These are phyloP conservation scores for Heliconius nattereri DNA, from an alignment of 1,140 invertebrate genomes.

Conservation along the genomic window DNA sequence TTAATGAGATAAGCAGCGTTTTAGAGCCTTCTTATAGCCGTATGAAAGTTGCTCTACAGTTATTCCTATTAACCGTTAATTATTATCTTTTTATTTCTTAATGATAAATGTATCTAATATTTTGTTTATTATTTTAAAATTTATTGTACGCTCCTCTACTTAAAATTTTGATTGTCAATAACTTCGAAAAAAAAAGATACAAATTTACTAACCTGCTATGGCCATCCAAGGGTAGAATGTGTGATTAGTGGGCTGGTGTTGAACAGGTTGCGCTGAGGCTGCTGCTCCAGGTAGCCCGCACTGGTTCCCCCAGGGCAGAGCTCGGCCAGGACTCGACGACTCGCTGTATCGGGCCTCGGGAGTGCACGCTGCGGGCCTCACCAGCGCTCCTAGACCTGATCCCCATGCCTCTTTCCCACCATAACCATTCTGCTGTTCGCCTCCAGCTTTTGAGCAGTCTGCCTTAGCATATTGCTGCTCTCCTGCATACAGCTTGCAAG, in stretches of 20 bases:
- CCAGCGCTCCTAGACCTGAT: constrained; percentile 83
- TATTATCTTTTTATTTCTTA: constrained; percentile 26
- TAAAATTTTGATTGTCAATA: background rate
- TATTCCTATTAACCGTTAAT: constrained; percentile 43
- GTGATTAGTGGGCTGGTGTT: constrained; percentile 94
- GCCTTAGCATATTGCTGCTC: constrained; percentile 85
- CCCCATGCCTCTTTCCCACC: constrained; percentile 88
- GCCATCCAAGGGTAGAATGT: constrained; percentile 99
- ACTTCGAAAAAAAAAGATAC: background rate
- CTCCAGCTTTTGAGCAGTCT: constrained; percentile 82
- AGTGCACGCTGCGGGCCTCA: constrained; percentile 91
- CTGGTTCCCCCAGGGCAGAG: constrained; percentile 88
- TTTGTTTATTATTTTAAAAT: background rate
- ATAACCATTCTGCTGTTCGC: constrained; percentile 86
- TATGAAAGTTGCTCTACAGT: constrained; percentile 42
- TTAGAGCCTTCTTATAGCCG: constrained; percentile 33
- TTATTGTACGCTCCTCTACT: background rate
- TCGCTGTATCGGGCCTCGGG: constrained; percentile 91
- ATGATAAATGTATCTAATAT: background rate
- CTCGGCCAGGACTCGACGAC: constrained; percentile 85
- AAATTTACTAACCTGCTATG: constrained; percentile 93
- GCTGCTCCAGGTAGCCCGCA: constrained; percentile 90
- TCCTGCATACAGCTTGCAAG: constrained; percentile 91
- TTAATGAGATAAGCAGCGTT: constrained; percentile 41
- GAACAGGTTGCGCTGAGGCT: constrained; percentile 90